A percentile compares a stretch with the other conserved stretches of the same genome.
These are phyloP conservation scores for Hipparchia semele DNA, from an alignment of 2,888 invertebrate genomes.

Conservation along the genomic window DNA sequence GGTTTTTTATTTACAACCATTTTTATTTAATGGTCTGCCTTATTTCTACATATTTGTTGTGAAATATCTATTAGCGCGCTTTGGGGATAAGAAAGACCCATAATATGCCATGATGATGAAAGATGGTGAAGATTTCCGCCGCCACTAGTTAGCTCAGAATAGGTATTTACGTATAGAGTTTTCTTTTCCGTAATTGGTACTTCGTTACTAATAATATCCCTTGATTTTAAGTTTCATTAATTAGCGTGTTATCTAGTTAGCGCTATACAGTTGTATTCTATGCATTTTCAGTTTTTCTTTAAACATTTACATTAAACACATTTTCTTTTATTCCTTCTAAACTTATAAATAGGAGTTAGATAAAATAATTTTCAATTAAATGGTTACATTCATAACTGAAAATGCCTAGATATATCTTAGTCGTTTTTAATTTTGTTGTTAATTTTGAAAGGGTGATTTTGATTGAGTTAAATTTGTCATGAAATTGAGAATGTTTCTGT, in stretches of 20 bases:
- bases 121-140: too few species aligned
- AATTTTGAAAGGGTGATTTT: slow-evolving; percentile 34
- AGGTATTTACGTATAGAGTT: too few species aligned
- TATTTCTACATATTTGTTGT: too few species aligned
- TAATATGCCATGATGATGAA: too few species aligned
- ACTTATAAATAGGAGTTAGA: neutral
- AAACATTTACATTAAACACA: neutral
- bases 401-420: slow-evolving; percentile 20
- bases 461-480: slow-evolving; percentile 33
- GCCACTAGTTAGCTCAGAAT: too few species aligned
- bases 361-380: neutral
- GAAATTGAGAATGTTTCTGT: slow-evolving; percentile 28
- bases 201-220: slow-evolving; percentile 33
- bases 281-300: slow-evolving; percentile 28
- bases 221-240: slow-evolving; percentile 21
- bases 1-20: too few species aligned
- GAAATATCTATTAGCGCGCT: too few species aligned
- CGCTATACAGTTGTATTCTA: slow-evolving; percentile 27
- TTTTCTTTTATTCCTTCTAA: neutral
- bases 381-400: slow-evolving; percentile 25
- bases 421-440: slow-evolving; percentile 20
- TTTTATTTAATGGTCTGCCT: too few species aligned
- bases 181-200: neutral
- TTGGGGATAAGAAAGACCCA: too few species aligned
- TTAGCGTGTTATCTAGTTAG: slow-evolving; percentile 33